Conservation (phyloP, 2,888 invertebrate genomes). For the Acrobasis suavella region DNA sequence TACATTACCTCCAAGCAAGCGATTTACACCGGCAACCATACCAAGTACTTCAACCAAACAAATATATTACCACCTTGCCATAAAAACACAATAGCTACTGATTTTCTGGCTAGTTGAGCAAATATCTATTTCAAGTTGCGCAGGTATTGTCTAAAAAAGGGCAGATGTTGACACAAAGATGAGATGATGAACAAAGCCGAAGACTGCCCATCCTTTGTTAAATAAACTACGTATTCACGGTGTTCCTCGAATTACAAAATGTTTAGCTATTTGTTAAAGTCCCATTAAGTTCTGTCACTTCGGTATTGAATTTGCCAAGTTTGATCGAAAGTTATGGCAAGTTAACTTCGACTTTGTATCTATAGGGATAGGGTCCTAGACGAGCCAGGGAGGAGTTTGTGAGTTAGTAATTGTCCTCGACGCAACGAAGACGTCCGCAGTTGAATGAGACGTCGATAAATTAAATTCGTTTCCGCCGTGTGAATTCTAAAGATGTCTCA, state of each 20-base stretch:
- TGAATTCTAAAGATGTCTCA: constrained; percentile 75
- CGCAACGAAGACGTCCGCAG: constrained; percentile 64
- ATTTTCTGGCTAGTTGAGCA: constrained; percentile 81
- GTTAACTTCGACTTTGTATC: constrained; percentile 38
- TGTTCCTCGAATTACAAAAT: constrained; percentile 79
- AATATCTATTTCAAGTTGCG: constrained; percentile 71
- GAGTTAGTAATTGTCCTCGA: constrained; percentile 69
- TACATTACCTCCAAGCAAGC: constrained; percentile 38
- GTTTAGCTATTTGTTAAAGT: constrained; percentile 81
- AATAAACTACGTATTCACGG: constrained; percentile 72
- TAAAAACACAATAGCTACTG: constrained; percentile 65
- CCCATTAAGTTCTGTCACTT: constrained; percentile 79
- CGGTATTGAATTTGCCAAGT: constrained; percentile 53
- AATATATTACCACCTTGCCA: constrained; percentile 59
- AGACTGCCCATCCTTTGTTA: constrained; percentile 69
- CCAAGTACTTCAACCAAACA: constrained; percentile 54
- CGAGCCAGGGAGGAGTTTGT: constrained; percentile 38
- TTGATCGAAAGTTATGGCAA: constrained; percentile 27
- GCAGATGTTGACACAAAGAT: constrained; percentile 74
- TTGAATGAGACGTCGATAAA: constrained; percentile 79
- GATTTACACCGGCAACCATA: constrained; percentile 47
- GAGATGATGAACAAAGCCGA: constrained; percentile 61
- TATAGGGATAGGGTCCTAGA: constrained; percentile 32
- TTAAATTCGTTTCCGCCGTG: constrained; percentile 79
- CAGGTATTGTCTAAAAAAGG: constrained; percentile 62